Conservation (phyloP, 2,113 vertebrate species). For the Lichenostomus cassidix region DNA sequence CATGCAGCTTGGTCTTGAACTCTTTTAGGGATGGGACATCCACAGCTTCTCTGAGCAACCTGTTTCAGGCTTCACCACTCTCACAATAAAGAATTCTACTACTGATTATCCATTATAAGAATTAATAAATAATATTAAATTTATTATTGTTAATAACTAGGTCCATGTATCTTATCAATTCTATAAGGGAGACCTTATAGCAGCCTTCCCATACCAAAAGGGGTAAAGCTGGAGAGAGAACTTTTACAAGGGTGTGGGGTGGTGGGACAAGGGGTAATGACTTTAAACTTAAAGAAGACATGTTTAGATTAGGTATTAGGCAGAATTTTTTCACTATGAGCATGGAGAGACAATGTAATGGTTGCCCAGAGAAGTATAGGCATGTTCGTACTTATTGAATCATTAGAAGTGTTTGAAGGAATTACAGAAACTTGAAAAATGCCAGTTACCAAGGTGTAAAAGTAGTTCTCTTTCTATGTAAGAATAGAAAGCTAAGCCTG, state of each 20-base stretch:
- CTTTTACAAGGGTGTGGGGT: neutral
- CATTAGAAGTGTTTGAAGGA: neutral
- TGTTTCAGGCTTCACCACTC: neutral
- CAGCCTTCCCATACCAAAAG: neutral
- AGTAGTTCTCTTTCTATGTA: neutral
- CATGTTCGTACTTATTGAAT: neutral
- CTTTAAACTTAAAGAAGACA: neutral
- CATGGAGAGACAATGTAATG: neutral
- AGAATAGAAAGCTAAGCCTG: neutral
- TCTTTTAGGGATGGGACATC: neutral
- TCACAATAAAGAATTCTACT: neutral
- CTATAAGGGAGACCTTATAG: neutral
- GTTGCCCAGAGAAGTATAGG: neutral
- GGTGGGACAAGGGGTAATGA: neutral
- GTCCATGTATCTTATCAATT: neutral
- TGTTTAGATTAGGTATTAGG: neutral
- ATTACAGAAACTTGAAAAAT: neutral
- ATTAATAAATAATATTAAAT: neutral
- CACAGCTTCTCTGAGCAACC: neutral
- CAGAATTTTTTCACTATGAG: neutral
- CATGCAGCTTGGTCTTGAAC: neutral
- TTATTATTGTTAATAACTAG: neutral
- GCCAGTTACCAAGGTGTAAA: neutral
- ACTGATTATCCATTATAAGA: neutral
- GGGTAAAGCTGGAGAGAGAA: neutral